These are phyloP conservation scores for Astropecten irregularis DNA, from an alignment of 53 echinoderm and acorn worm species.

Conservation along the genomic window DNA sequence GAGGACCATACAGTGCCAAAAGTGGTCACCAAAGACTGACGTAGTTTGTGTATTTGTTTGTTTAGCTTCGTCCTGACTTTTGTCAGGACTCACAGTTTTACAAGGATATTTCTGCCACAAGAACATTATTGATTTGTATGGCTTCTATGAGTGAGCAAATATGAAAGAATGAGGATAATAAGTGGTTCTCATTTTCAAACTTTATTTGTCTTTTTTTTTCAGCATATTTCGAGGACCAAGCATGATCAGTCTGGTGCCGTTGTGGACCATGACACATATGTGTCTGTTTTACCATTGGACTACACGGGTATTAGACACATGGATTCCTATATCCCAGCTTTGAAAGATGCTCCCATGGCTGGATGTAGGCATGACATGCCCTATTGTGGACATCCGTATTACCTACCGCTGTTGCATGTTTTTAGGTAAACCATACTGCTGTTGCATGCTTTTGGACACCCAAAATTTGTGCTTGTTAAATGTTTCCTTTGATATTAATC, in stretches of 20 bases:
- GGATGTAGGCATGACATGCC: constrained; percentile 52
- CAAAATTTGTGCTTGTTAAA: too few relatives aligned
- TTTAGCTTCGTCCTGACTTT: neutral
- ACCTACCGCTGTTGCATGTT: constrained; percentile 44
- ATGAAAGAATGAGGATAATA: too few relatives aligned
- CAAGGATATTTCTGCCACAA: too few relatives aligned
- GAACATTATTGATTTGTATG: too few relatives aligned
- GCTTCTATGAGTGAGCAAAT: too few relatives aligned
- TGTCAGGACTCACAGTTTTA: too few relatives aligned
- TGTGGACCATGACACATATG: constrained; percentile 26
- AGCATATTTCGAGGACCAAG: constrained; percentile 57
- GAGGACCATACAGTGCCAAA: neutral
- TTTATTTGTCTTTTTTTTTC: neutral
- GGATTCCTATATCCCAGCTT: constrained; percentile 41
- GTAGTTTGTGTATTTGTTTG: neutral
- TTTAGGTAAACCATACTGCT: constrained; percentile 63
- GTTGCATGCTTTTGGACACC: too few relatives aligned
- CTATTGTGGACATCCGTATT: constrained; percentile 61
- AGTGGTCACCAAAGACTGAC: neutral
- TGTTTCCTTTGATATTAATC: too few relatives aligned
- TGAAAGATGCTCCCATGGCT: constrained; percentile 34
- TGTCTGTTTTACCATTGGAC: constrained; percentile 43
- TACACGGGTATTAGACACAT: constrained; percentile 52
- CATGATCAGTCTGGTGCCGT: constrained; percentile 48
- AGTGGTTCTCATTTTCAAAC: too few relatives aligned